A percentile compares a stretch with the other conserved stretches of the same genome.
Conservation (phyloP, 2,888 invertebrate species). For the Abrostola tripartita region DNA sequence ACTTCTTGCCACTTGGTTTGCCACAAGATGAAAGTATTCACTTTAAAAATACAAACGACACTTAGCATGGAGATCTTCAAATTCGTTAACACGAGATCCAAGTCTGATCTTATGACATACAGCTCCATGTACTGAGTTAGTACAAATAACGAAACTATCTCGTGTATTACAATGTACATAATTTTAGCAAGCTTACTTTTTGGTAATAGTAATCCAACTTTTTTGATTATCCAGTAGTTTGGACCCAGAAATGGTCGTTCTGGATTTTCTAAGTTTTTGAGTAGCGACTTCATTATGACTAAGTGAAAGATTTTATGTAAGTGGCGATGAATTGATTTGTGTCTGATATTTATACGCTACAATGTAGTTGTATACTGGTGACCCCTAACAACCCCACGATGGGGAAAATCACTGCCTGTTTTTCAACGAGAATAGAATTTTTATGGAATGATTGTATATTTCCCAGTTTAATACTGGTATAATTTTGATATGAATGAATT, state of each 20-base stretch:
- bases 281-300: slow-evolving; percentile 57
- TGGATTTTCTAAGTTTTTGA: slow-evolving; percentile 68
- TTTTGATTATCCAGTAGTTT: slow-evolving; percentile 75
- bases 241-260: slow-evolving; percentile 72
- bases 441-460: slow-evolving; percentile 32
- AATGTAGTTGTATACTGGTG: slow-evolving; percentile 31
- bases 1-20: slow-evolving; percentile 73
- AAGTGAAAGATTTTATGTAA: slow-evolving; percentile 27
- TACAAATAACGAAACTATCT: slow-evolving; percentile 71
- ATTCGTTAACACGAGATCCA: slow-evolving; percentile 76
- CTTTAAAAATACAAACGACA: slow-evolving; percentile 75
- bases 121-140: slow-evolving; percentile 76
- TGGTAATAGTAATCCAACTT: slow-evolving; percentile 71
- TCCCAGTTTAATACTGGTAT: slow-evolving; percentile 4
- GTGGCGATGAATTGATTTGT: slow-evolving; percentile 29
- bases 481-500: slow-evolving; percentile 1
- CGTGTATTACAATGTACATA: slow-evolving; percentile 67
- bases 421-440: slow-evolving; percentile 32
- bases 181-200: slow-evolving; percentile 59
- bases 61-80: slow-evolving; percentile 80
- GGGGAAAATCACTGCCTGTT: slow-evolving; percentile 47
- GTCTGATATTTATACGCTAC: slow-evolving; percentile 53
- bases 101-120: slow-evolving; percentile 72
- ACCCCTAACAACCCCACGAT: slow-evolving; percentile 38
- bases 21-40: slow-evolving; percentile 73